Evolutionary conservation across 2,888 invertebrate genomes (phyloP), one percentile per base, ranked within the genome.

Genomic region (Meteorus colon): DNA sequence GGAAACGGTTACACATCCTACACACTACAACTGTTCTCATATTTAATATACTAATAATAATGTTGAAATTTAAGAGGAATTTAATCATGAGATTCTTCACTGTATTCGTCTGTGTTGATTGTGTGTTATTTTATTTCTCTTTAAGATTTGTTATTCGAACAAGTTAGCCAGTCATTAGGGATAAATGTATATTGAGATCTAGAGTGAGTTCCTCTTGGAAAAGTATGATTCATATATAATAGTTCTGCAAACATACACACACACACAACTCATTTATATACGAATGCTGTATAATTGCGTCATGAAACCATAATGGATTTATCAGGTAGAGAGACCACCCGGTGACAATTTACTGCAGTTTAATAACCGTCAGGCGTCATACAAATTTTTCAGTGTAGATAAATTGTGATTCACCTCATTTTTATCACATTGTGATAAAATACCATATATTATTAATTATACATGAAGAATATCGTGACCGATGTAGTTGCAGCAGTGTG

Each of bases 271-370:
- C 4, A 41, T 41, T 12, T 10, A 12, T 12, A 41, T 41, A 81
- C 78, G 74, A 77, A 62, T 73, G 65, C 78, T 27, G 67, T 65
- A 74, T 76, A 80, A 80, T 81, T 79, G 76, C 70, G 74, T 67
- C 55, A 75, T 78, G 75, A 80, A 73, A 74, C 77, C 69, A 65
- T 63, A 62, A 69, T 72, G 51, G 48, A 45, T 71, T 37, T 68
- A 78, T 75, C 74, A 77, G 77, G 81, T 78, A 77, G 63, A 72
- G 51, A 69, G 34, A 51, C n/a, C 59, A 59, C 31, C 19, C 31
- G 37, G 55, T 69, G 31, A 55, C 31, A 55, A 19, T 55, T 19
- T 19, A 55, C 24, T 19, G 19, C 55, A 55, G 0, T 55, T 69
- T 59, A 69, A 59, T 55, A 69, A 55, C 6, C 12, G 24, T 19